Evolutionary conservation across 2,888 invertebrate species (phyloP), one percentile per base, ranked within the genome.

Genomic region (Cantharis nigra): DNA sequence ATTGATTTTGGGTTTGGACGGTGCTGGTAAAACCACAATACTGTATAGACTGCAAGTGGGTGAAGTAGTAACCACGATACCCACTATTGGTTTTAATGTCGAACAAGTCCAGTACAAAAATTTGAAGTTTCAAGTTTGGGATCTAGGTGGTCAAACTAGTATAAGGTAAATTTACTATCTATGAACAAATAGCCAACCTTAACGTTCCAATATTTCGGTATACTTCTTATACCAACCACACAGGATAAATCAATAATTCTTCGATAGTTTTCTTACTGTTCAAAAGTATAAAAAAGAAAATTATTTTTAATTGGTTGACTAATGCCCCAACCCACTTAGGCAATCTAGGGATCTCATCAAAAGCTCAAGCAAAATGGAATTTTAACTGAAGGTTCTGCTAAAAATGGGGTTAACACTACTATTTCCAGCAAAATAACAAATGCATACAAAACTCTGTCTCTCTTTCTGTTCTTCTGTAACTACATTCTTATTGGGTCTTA

Each of bases 71-170:
- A 98, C 98, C 71, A 99, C 99, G 49, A 99, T 96, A 90, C 97
- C 98, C 80, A 99, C 99, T 10, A 99, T 99, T 89, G 99, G 96
- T 11, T 99, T 99, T 90, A 99, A 99, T 90, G 99, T 99, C 84
- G 99, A 99, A 90, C 98, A 98, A 92, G 98, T 99, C 77, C 97
- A 97, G 84, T 99, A 98, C 89, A 98, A 98, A 91, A 99, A 99
- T 91, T 92, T 99, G 82, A 99, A 98, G 90, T 99, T 99, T 88
- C 99, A 99, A 94, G 98, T 97, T 30, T 98, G 98, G 98, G 98
- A 99, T 92, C 92, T 99, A 74, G 99, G 99, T 73, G 99, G 99
- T 84, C 99, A 99, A 89, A 99, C 98, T 79, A 98, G 98, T 91
- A 99, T 99, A 90, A 94, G 97, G 97, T 97, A 90, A 70, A 30